A percentile compares a stretch with the other conserved stretches of the same genome.
phyloP scores from a whole-genome alignment of 2,797 vertebrate genomes.

The Syncerus caffer region DNA sequence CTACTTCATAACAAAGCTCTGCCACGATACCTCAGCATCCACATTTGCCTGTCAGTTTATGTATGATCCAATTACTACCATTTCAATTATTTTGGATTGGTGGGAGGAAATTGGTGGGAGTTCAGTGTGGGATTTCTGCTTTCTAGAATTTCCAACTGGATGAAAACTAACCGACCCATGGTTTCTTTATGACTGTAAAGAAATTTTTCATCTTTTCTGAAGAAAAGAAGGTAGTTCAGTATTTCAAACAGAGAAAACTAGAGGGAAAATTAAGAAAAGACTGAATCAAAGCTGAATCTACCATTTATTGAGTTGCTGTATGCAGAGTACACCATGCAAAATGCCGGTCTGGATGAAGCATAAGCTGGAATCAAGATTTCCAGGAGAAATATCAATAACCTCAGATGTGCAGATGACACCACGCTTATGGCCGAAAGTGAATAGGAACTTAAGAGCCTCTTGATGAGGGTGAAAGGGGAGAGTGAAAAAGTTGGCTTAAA shows the following conservation, averaged over 20 bases:
- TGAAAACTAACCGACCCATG: neutral
- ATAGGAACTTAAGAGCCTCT: neutral
- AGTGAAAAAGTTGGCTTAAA: neutral
- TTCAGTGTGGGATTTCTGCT: neutral
- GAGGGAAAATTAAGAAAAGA: neutral
- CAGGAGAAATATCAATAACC: neutral
- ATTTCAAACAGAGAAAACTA: neutral
- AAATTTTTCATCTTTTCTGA: neutral
- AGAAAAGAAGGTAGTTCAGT: neutral
- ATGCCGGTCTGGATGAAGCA: neutral
- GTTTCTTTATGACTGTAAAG: neutral
- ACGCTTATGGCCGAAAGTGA: neutral
- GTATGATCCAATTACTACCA: neutral
- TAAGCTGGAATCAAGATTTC: neutral
- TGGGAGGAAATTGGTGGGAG: neutral
- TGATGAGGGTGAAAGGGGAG: neutral
- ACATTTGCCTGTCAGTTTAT: slow-evolving; percentile 32
- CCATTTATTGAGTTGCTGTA: neutral
- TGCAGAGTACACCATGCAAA: neutral
- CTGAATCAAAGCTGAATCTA: neutral
- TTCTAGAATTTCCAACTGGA: neutral
- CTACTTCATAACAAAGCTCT: neutral
- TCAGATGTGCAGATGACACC: neutral
- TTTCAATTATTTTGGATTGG: slow-evolving; percentile 4
- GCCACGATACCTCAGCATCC: neutral